Evolutionary conservation across 2,888 invertebrate genomes (phyloP), one percentile per base, ranked within the genome.

Genomic region (Oegoconia quadripuncta): DNA sequence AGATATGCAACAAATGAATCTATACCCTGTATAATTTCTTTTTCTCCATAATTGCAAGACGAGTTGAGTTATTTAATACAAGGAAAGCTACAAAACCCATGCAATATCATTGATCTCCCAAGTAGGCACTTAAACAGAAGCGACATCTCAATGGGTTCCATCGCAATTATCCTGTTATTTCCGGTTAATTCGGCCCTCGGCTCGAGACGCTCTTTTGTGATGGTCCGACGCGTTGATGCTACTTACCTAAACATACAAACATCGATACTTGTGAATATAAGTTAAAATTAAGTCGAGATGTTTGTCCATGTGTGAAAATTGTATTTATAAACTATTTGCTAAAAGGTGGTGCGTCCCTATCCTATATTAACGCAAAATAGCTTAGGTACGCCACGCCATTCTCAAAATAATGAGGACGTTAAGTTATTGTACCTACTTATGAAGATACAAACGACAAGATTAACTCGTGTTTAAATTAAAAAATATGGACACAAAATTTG

Each of bases 91-190:
- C 37, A 43, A 46, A 50, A 42, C 34, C 41, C 31, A 40, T 32
- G 37, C 43, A 33, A 44, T 46, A 49, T 52, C 47, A 53, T 48
- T 51, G 49, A 57, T 54, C 49, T 41, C 47, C 46, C 49, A 59
- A 64, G 58, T 37, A 46, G 44, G 25, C 36, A 17, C 50, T 51
- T 44, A 34, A 43, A 48, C 50, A 49, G 43, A 30, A 49, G 51
- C 47, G 46, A 53, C 52, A 55, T 47, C 46, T 62, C 52, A 59
- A 64, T 60, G 57, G 58, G 47, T 38, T 46, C 37, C 15, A 44
- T 45, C 42, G 59, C 69, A 73, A 77, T 80, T 75, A 77, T 66
- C 64, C 53, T 44, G 54, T 80, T 76, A 72, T 61, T 69, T 74
- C 64, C 66, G 61, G 60, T 46, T 75, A 69, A 79, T 77, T 76